These are phyloP conservation scores for Apis florea DNA, from an alignment of 1,140 invertebrate species.

Conservation along the genomic window DNA sequence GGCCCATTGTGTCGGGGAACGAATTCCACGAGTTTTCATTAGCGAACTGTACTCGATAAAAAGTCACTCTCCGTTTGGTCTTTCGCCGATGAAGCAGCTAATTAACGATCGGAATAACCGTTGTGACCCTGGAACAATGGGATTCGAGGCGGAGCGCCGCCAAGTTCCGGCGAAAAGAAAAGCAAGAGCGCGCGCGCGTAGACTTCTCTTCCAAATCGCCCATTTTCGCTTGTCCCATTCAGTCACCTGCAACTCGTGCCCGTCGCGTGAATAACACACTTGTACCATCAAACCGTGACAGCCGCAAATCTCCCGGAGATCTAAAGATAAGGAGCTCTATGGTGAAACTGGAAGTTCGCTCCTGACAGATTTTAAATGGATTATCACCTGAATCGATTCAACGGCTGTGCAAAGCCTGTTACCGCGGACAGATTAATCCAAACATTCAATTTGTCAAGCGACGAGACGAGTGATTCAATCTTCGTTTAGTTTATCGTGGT, in stretches of 20 bases:
- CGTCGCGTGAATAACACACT: not conserved
- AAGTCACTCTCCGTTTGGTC: not conserved
- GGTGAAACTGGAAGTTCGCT: not conserved
- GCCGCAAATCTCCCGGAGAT: not conserved
- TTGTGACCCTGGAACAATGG: no score
- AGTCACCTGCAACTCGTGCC: not conserved
- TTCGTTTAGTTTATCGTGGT: no score
- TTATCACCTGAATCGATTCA: not conserved
- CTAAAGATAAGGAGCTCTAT: not conserved
- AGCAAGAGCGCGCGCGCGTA: no score
- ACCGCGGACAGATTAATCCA: no score
- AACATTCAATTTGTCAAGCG: no score
- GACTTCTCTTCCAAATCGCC: not conserved
- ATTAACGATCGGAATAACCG: slow-evolving; percentile 24
- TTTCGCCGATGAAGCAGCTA: slow-evolving; percentile 1
- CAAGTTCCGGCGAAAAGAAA: not conserved
- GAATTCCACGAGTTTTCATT: slow-evolving; percentile 32
- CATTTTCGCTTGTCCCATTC: no score
- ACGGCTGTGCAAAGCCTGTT: not conserved
- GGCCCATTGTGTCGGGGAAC: not conserved
- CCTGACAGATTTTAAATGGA: not conserved
- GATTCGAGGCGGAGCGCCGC: not conserved
- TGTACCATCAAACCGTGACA: not conserved
- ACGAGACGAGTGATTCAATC: no score
- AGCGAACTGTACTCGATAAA: not conserved